These are phyloP conservation scores for Diorhabda elongata DNA, from an alignment of 1,140 invertebrate genomes.

Conservation along the genomic window DNA sequence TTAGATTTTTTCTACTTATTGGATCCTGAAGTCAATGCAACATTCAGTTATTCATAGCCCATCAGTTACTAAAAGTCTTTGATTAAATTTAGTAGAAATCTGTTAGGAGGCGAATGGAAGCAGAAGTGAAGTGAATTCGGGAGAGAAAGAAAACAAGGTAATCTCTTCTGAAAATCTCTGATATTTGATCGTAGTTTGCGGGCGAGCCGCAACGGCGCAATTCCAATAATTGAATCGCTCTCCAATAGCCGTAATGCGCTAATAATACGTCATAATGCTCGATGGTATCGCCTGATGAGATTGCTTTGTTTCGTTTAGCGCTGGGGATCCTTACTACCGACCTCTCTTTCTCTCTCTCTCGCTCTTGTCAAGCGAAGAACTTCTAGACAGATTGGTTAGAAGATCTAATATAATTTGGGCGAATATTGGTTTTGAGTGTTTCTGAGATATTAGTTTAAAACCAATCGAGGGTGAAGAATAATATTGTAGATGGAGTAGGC, in stretches of 20 bases:
- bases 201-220: constrained; percentile 46
- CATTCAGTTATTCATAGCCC: constrained; percentile 2
- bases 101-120: constrained; percentile 1
- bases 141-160: constrained; percentile 2
- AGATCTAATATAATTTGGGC: constrained; percentile 42
- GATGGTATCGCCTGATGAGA: constrained; percentile 49
- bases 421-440: constrained; percentile 4
- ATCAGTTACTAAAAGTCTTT: neutral
- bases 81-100: constrained; percentile 3
- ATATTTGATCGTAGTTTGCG: constrained; percentile 45
- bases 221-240: constrained; percentile 51
- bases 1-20: neutral
- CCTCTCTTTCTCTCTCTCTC: constrained; percentile 14
- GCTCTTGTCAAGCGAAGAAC: constrained; percentile 25
- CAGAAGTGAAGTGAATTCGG: constrained; percentile 1
- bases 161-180: constrained; percentile 35
- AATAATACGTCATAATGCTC: constrained; percentile 48
- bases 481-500: neutral
- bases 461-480: neutral
- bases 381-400: constrained; percentile 41
- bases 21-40: neutral
- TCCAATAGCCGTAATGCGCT: constrained; percentile 49
- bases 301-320: constrained; percentile 48
- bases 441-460: constrained; percentile 3
- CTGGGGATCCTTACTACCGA: constrained; percentile 28